Evolutionary conservation across 2,797 vertebrate species (phyloP).

Genomic region (Fundulus diaphanus): DNA sequence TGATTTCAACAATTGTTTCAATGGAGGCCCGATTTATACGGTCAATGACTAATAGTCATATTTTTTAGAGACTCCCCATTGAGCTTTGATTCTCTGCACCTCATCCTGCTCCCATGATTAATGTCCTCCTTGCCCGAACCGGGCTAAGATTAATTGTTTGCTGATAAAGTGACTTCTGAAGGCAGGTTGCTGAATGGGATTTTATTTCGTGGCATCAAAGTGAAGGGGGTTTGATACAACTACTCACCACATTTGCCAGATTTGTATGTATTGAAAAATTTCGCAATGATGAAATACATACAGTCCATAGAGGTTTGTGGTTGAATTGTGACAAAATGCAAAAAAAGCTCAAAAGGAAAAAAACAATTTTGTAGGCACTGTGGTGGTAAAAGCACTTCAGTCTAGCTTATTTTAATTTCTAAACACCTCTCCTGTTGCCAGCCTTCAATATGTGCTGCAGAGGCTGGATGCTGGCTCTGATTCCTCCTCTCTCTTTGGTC

Average conservation of each 20-base stretch:
- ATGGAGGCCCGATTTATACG: too few relatives aligned
- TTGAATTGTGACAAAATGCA: neutral
- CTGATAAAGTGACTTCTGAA: neutral
- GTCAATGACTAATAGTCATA: too few relatives aligned
- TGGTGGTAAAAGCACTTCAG: neutral
- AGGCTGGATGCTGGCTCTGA: conserved; percentile 48
- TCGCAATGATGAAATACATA: neutral
- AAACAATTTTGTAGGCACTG: neutral
- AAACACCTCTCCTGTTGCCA: conserved; percentile 8
- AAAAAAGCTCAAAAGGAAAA: neutral
- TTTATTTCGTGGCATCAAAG: neutral
- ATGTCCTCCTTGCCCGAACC: too few relatives aligned
- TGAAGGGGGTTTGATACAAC: neutral
- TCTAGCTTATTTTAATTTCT: neutral
- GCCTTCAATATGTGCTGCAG: conserved; percentile 38
- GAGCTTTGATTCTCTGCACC: too few relatives aligned
- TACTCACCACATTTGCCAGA: neutral
- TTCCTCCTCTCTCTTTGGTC: conserved; percentile 47
- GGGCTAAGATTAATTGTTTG: neutral
- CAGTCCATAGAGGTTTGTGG: neutral
- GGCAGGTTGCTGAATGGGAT: neutral
- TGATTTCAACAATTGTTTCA: too few relatives aligned
- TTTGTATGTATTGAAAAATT: neutral
- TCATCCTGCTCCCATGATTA: too few relatives aligned
- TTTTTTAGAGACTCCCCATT: too few relatives aligned